A percentile compares a stretch with the other conserved stretches of the same genome.
phyloP scores from a whole-genome alignment of 1,140 invertebrate species.

The Penaeus chinensis region DNA sequence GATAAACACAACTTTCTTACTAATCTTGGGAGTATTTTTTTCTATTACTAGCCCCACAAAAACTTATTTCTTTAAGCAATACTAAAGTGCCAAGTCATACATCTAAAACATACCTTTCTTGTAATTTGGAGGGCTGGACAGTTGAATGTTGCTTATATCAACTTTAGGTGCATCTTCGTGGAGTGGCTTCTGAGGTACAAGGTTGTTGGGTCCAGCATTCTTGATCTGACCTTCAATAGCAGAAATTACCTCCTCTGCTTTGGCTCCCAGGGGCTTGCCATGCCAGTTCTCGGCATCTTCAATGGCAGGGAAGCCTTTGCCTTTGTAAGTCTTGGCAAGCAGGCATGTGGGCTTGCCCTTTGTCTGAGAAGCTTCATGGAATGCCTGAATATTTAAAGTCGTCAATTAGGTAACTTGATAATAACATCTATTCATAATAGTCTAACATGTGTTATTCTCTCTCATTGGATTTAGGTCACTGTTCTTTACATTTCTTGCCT shows the following conservation, averaged over 20 bases:
- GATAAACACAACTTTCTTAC: too few species aligned
- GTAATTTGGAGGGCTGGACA: constrained; percentile 89
- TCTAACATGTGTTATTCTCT: too few species aligned
- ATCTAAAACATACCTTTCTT: constrained; percentile 71
- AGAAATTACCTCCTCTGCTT: constrained; percentile 79
- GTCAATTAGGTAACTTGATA: constrained; percentile 58
- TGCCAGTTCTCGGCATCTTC: constrained; percentile 97
- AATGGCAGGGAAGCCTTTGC: constrained; percentile 86
- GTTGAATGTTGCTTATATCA: constrained; percentile 80
- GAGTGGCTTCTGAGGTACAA: constrained; percentile 76
- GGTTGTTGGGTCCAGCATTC: constrained; percentile 70
- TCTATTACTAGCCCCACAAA: too few species aligned
- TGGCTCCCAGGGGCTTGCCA: constrained; percentile 91
- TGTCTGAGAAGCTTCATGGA: constrained; percentile 81
- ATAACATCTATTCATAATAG: too few species aligned
- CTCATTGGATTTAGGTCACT: too few species aligned
- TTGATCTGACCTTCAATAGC: constrained; percentile 77
- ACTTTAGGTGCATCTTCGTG: constrained; percentile 79
- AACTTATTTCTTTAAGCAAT: too few species aligned
- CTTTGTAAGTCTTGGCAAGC: constrained; percentile 96
- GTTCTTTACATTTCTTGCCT: too few species aligned
- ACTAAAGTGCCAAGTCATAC: too few species aligned
- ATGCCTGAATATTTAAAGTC: constrained; percentile 72
- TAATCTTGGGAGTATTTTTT: too few species aligned
- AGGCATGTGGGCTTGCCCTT: constrained; percentile 92